A percentile compares a stretch with the other conserved stretches of the same genome.
Evolutionary conservation across 2,113 vertebrate genomes (phyloP).

Genomic region (Lipotes vexillifer): DNA sequence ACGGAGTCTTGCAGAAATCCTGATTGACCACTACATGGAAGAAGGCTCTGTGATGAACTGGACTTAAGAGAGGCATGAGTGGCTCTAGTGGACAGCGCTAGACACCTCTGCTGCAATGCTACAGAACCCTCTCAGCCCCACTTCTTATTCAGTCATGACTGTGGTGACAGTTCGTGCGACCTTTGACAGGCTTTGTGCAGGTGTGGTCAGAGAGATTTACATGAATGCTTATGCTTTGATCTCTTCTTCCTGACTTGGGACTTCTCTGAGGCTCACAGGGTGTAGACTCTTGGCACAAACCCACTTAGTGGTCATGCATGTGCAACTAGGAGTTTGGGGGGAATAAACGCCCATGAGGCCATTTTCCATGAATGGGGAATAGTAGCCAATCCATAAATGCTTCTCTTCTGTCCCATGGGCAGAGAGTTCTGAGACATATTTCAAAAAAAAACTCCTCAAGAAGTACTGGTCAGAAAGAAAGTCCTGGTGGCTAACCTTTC

Average conservation of each 20-base stretch:
- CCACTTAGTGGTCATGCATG: not conserved
- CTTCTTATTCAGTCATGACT: not conserved
- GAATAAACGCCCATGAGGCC: not conserved
- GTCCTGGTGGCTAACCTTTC: not conserved
- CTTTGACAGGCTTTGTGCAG: not conserved
- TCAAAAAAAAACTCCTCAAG: not conserved
- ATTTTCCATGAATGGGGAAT: not conserved
- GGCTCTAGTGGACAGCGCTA: not conserved
- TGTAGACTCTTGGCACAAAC: not conserved
- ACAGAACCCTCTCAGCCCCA: not conserved
- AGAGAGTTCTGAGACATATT: not conserved
- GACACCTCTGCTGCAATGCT: not conserved
- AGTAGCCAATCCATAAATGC: not conserved
- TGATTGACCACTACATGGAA: not conserved
- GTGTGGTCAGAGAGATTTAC: not conserved
- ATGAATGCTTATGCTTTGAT: not conserved
- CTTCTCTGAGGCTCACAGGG: not conserved
- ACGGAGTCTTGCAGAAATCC: not conserved
- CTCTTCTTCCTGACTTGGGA: not conserved
- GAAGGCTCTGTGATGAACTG: not conserved
- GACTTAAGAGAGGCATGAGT: not conserved
- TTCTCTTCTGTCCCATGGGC: not conserved
- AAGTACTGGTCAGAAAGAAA: not conserved
- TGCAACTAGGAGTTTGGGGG: not conserved
- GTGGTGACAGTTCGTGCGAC: not conserved